Conservation (phyloP, 2,113 vertebrate species). For the Dromas ardeola region DNA sequence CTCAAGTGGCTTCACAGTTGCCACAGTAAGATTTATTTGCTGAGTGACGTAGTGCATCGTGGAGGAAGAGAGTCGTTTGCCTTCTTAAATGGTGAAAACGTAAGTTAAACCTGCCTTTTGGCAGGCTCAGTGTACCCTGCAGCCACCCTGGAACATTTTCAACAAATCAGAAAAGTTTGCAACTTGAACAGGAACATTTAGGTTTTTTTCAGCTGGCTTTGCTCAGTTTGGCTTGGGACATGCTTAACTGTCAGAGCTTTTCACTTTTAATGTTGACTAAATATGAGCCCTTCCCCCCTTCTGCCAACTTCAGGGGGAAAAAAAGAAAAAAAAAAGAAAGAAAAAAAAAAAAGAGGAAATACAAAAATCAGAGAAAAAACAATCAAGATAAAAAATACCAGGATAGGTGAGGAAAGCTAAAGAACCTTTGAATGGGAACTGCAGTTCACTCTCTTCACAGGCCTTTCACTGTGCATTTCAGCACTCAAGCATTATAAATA, state of each 20-base stretch:
- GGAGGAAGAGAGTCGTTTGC: background rate
- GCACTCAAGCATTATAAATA: background rate
- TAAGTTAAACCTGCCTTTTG: background rate
- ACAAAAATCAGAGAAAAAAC: background rate
- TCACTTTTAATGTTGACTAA: background rate
- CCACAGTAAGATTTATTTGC: background rate
- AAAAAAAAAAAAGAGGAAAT: background rate
- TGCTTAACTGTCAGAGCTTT: background rate
- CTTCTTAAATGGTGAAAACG: slow-evolving; percentile 1
- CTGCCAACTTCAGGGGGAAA: background rate
- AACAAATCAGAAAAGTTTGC: background rate
- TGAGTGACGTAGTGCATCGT: background rate
- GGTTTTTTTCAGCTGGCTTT: background rate
- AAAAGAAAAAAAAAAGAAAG: too few species aligned
- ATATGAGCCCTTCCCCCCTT: background rate
- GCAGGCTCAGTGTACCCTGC: background rate
- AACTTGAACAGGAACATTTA: background rate
- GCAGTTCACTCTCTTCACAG: background rate
- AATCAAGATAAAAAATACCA: background rate
- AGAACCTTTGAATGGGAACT: background rate
- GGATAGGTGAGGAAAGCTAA: background rate
- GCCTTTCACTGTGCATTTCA: background rate
- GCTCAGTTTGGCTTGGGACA: background rate
- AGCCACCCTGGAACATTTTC: background rate
- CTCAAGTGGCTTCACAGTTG: background rate